Percentiles rank a stretch among this genome's conserved stretches.
Conservation (phyloP, 2,888 invertebrate species). For the Ferrisia virgata region DNA sequence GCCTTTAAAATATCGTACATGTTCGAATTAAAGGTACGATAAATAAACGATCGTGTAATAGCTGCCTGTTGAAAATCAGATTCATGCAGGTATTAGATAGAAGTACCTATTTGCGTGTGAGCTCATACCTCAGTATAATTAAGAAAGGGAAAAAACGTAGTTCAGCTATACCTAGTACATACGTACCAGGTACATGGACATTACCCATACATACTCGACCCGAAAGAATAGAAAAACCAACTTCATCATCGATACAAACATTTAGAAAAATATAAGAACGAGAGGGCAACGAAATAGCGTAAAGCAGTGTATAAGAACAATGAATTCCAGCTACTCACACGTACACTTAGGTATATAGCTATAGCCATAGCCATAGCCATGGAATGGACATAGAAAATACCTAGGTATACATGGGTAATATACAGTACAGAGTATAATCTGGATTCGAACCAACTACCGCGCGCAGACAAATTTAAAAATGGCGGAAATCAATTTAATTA, state of each 20-base stretch:
- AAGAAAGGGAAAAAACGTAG: too few relatives aligned
- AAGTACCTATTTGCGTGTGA: too few relatives aligned
- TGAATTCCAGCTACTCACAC: neutral
- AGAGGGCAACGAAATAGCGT: neutral
- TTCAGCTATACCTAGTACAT: too few relatives aligned
- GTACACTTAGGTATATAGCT: neutral
- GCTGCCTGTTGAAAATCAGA: too few relatives aligned
- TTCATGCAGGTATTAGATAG: too few relatives aligned
- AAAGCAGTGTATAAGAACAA: neutral
- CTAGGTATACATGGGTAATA: neutral
- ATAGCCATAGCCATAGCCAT: too few relatives aligned
- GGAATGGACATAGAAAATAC: neutral
- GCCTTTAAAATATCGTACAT: too few relatives aligned
- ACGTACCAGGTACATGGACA: neutral
- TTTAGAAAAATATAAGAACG: neutral
- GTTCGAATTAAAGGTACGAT: too few relatives aligned
- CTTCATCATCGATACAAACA: neutral
- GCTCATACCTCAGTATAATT: too few relatives aligned
- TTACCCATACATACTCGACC: neutral
- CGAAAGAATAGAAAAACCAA: neutral
- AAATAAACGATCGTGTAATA: too few relatives aligned
- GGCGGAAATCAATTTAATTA: constrained; percentile 33
- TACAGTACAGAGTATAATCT: neutral
- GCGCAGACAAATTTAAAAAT: constrained; percentile 15
- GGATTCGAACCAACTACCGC: neutral